Evolutionary conservation across 2,113 vertebrate genomes (phyloP).

Genomic region (Brienomyrus longianalis): DNA sequence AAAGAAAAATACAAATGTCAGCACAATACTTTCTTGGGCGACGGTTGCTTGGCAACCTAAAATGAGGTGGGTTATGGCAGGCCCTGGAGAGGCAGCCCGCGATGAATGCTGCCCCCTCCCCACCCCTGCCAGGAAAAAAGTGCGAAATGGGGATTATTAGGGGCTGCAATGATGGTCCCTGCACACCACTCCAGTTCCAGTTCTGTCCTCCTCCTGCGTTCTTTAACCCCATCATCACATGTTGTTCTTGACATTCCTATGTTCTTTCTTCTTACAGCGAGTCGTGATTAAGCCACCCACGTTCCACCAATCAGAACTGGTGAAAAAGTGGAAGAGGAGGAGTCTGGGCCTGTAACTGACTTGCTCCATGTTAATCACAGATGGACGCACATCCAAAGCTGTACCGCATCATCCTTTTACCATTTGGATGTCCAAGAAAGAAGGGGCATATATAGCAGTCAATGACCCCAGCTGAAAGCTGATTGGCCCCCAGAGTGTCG

Average conservation of each 20-base stretch:
- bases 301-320: not conserved
- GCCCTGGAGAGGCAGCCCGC: constrained; percentile 8
- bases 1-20: constrained; percentile 20
- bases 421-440: not conserved
- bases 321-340: not conserved
- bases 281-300: not conserved
- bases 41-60: constrained; percentile 57
- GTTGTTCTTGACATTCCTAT: not conserved
- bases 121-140: not conserved
- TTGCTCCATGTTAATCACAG: not conserved
- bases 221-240: not conserved
- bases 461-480: not conserved
- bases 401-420: not conserved
- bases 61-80: constrained; percentile 43
- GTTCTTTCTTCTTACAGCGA: not conserved
- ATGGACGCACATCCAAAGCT: not conserved
- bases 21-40: constrained; percentile 28
- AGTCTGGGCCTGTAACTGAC: not conserved
- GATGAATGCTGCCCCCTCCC: not conserved
- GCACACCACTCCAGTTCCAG: not conserved
- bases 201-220: not conserved
- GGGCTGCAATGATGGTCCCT: constrained; percentile 16
- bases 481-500: not conserved
- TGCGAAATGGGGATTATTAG: constrained; percentile 38
- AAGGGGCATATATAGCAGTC: not conserved